A percentile compares a stretch with the other conserved stretches of the same genome.
phyloP scores from a whole-genome alignment of 2,113 vertebrate genomes.

The Dromas ardeola region DNA sequence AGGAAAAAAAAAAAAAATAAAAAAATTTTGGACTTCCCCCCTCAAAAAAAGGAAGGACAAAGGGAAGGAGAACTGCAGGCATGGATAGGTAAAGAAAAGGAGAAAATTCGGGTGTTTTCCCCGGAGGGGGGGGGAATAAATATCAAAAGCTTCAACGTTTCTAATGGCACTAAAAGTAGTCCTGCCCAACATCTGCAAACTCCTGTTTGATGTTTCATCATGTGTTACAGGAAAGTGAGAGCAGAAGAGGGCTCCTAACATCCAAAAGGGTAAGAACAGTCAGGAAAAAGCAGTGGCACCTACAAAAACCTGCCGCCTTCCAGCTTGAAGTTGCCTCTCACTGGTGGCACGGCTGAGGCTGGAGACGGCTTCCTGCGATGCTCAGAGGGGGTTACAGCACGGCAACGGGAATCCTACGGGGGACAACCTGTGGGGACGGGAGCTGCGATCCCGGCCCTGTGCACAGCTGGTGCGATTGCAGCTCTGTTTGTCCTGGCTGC shows the following conservation, averaged over 20 bases:
- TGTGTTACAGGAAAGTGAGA: background rate
- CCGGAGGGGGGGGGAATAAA: no score
- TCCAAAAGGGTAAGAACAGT: background rate
- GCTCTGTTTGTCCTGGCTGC: background rate
- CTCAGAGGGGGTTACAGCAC: background rate
- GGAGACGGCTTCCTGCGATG: background rate
- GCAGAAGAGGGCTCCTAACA: background rate
- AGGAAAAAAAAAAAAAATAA: background rate
- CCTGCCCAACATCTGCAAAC: background rate
- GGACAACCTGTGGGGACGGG: background rate
- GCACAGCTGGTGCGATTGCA: background rate
- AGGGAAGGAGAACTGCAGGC: background rate
- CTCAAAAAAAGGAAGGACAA: background rate
- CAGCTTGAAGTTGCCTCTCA: background rate
- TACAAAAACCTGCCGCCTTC: background rate
- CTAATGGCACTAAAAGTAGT: background rate
- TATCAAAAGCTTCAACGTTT: background rate
- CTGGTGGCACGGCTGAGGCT: fast-evolving
- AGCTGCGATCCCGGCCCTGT: fast-evolving
- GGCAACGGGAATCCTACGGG: background rate
- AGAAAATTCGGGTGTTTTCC: background rate
- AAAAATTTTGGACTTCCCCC: background rate
- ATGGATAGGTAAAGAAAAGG: background rate
- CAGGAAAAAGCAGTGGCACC: background rate
- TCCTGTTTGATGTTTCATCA: background rate